phyloP scores from a whole-genome alignment of 2,888 invertebrate species.

The Arenicola marina region DNA sequence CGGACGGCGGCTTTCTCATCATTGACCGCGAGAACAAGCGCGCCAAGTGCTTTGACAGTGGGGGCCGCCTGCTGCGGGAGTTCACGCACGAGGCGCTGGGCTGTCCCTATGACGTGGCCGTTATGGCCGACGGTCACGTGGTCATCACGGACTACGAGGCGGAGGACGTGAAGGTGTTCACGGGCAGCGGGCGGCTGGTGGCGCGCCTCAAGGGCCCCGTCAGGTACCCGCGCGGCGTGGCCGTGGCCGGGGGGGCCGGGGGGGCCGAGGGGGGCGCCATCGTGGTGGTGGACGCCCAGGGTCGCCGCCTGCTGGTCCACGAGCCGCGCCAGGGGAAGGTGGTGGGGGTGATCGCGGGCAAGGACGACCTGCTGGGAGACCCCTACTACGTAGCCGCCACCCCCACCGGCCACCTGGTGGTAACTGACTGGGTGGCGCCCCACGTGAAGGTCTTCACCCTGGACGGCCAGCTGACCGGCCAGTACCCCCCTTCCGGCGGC shows the following conservation, averaged over 20 bases:
- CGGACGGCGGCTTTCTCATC: constrained; percentile 41
- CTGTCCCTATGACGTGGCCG: constrained; percentile 48
- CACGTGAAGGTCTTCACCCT: constrained; percentile 46
- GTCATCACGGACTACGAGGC: constrained; percentile 50
- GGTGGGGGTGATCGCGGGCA: constrained; percentile 39
- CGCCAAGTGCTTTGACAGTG: constrained; percentile 43
- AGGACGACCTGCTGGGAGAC: constrained; percentile 44
- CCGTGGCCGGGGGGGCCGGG: constrained; percentile 29
- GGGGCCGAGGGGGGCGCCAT: constrained; percentile 36
- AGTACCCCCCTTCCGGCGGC: constrained; percentile 46
- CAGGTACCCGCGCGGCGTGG: constrained; percentile 51
- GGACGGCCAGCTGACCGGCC: constrained; percentile 35
- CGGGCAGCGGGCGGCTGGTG: constrained; percentile 23
- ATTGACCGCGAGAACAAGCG: constrained; percentile 51
- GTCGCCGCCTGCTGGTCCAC: constrained; percentile 41
- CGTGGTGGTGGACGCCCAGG: constrained; percentile 48
- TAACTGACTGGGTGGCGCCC: constrained; percentile 52
- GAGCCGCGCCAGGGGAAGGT: constrained; percentile 39
- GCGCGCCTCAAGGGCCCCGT: constrained; percentile 39
- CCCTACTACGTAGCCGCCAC: constrained; percentile 49
- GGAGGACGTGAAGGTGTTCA: constrained; percentile 48
- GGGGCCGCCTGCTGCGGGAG: constrained; percentile 38
- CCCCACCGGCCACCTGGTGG: constrained; percentile 37
- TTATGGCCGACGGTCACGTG: constrained; percentile 44
- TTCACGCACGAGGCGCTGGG: constrained; percentile 38